Percentiles rank a stretch among this genome's conserved stretches.
Evolutionary conservation across 1,140 invertebrate species (phyloP).

Genomic region (Aethina tumida): DNA sequence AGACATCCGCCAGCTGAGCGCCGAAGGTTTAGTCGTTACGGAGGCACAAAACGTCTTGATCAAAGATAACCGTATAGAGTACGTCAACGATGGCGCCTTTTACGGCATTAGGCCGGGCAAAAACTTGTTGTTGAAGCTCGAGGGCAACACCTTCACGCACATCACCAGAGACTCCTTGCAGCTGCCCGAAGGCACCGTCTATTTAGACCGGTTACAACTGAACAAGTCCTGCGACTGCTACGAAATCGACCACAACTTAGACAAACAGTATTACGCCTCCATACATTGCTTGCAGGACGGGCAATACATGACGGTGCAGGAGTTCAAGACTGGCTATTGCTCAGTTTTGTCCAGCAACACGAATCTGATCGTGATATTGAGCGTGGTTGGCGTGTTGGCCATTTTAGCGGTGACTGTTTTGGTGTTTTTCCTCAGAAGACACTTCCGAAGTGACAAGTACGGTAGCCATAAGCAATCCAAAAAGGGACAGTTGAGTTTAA

Average conservation of each 20-base stretch:
- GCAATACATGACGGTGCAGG: constrained; percentile 21
- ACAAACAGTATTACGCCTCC: constrained; percentile 23
- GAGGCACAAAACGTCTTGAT: constrained; percentile 52
- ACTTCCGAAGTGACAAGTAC: constrained; percentile 30
- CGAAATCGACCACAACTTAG: constrained; percentile 33
- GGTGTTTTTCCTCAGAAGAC: constrained; percentile 23
- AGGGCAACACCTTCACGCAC: constrained; percentile 51
- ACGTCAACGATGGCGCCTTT: constrained; percentile 48
- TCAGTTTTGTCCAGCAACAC: constrained; percentile 23
- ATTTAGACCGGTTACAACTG: constrained; percentile 49
- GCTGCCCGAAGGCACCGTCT: constrained; percentile 43
- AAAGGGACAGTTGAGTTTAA: constrained; percentile 41
- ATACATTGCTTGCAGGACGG: constrained; percentile 24
- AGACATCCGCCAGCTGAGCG: constrained; percentile 45
- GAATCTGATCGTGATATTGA: constrained; percentile 25
- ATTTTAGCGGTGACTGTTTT: constrained; percentile 22
- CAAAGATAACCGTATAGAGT: constrained; percentile 52
- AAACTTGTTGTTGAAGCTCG: constrained; percentile 45
- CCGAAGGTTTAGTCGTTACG: constrained; percentile 52
- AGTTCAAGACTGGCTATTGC: constrained; percentile 27
- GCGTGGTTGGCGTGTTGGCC: constrained; percentile 19
- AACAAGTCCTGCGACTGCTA: constrained; percentile 50
- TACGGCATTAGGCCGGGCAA: constrained; percentile 44
- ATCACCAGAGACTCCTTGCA: constrained; percentile 48
- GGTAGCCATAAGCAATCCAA: constrained; percentile 39